These are phyloP conservation scores for Neria commutata DNA, from an alignment of 2,888 invertebrate genomes.

Conservation along the genomic window DNA sequence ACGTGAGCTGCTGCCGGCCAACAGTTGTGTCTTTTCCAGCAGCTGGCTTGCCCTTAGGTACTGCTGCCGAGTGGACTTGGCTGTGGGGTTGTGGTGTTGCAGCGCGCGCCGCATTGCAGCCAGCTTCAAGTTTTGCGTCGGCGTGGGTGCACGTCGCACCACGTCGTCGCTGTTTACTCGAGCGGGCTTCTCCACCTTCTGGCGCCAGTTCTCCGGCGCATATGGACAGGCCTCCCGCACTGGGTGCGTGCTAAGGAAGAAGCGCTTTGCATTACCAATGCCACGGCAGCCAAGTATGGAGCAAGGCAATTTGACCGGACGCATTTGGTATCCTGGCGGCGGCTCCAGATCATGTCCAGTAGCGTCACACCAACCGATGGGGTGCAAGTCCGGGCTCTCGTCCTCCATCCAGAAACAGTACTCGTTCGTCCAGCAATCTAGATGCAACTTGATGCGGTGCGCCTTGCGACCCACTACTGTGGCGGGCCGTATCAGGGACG, in stretches of 20 bases:
- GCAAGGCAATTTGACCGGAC: slow-evolving; percentile 67
- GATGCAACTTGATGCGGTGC: slow-evolving; percentile 78
- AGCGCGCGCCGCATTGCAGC: too few relatives aligned
- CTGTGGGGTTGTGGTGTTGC: too few relatives aligned
- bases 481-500: slow-evolving; percentile 84
- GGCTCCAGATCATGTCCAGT: slow-evolving; percentile 87
- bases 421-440: slow-evolving; percentile 87
- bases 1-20: neutral
- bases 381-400: slow-evolving; percentile 88
- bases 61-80: too few relatives aligned
- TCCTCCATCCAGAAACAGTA: slow-evolving; percentile 91
- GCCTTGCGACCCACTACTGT: slow-evolving; percentile 78
- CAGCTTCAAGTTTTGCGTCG: too few relatives aligned
- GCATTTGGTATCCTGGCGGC: slow-evolving; percentile 70
- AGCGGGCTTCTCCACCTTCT: slow-evolving; percentile 50
- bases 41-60: neutral
- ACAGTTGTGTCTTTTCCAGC: neutral
- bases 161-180: slow-evolving; percentile 40
- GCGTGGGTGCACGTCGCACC: too few relatives aligned
- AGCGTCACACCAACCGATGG: slow-evolving; percentile 88
- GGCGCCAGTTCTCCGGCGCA: slow-evolving; percentile 60
- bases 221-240: slow-evolving; percentile 80
- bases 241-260: slow-evolving; percentile 75
- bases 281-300: slow-evolving; percentile 87
- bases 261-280: slow-evolving; percentile 83